A percentile compares a stretch with the other conserved stretches of the same genome.
phyloP scores from a whole-genome alignment of 2,888 invertebrate species.

The Achlya flavicornis region DNA sequence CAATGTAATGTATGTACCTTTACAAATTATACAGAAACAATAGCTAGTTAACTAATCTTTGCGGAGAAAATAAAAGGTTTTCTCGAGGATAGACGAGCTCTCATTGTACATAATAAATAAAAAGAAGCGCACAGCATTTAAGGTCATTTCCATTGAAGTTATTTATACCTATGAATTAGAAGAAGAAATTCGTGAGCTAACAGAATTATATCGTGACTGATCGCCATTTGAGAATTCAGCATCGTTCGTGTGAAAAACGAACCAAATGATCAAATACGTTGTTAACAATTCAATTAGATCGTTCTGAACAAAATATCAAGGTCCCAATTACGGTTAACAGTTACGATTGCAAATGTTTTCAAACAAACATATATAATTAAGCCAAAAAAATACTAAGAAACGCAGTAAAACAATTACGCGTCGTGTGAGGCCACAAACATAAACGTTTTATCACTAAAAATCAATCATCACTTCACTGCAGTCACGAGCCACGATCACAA shows the following conservation, averaged over 20 bases:
- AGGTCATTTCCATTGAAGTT: not conserved
- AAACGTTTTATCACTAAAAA: conserved; percentile 13
- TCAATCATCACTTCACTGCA: conserved; percentile 40
- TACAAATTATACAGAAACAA: not conserved
- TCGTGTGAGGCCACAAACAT: conserved; percentile 9
- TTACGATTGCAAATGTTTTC: conserved; percentile 25
- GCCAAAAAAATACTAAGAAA: not conserved
- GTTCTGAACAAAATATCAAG: conserved; percentile 56
- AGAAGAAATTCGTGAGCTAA: conserved; percentile 38
- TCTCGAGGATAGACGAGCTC: not conserved
- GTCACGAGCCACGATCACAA: conserved; percentile 39
- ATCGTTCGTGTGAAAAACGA: conserved; percentile 53
- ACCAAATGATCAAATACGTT: conserved; percentile 43
- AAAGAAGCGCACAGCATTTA: not conserved
- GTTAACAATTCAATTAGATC: conserved; percentile 48
- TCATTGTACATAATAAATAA: not conserved
- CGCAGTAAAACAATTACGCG: conserved; percentile 7
- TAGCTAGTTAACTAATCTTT: not conserved
- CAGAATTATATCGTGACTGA: conserved; percentile 39
- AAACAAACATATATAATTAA: conserved; percentile 6
- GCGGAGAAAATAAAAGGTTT: not conserved
- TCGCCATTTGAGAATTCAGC: conserved; percentile 35
- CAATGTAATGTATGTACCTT: conserved; percentile 1
- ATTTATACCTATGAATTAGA: conserved; percentile 9
- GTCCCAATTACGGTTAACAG: conserved; percentile 39